Base-by-base conservation (phyloP, 2,888 invertebrate genomes). In the Athalia circularis region DNA sequence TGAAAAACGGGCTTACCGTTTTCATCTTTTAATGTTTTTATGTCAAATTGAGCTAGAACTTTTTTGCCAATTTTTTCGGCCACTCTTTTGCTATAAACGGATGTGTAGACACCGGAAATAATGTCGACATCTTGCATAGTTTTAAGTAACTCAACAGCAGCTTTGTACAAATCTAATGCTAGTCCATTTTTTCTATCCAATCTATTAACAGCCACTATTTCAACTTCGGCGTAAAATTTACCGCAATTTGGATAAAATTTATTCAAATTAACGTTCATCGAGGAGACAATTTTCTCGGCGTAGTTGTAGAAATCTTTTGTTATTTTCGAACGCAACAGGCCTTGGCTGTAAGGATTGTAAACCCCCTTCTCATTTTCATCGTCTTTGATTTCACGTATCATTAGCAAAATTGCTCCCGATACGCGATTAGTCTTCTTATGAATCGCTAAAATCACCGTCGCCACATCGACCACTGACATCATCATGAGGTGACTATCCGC, bases 141-240 rank as follows among this genome's bases (percentile, higher is more conserved):
- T 61, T 59, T 61, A 2, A 65, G 8, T 7, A 48, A 47, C n/a
- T 48, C 13, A 29, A 61, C 13, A 7, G 29, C 67, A 48, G 77
- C 67, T 9, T 57, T 68, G 48, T 61, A 77, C 5, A 77, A 68
- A 68, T 77, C 77, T 6, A 9, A 68, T 50, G 59, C 77, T 0
- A 77, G 15, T 1, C 77, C 77, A 11, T 68, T 67, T 6, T 47
- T 43, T 4, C 77, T 57, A 50, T 77, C 77, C 47, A 13, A 29
- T 47, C 1, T 47, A 5, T 50, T 59, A 4, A 77, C 50, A 4
- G 43, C 61, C 6, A 77, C 47, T n/a, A 77, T 11, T 47, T 77
- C 68, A 29, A 68, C 47, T 2, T 68, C 77, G 4, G 77, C 68
- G 29, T 68, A 68, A 11, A 48, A 5, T 48, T 48, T n/a, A 29